Base-by-base conservation (phyloP, 1,140 invertebrate genomes). In the Ctenoplectra terminalis region DNA sequence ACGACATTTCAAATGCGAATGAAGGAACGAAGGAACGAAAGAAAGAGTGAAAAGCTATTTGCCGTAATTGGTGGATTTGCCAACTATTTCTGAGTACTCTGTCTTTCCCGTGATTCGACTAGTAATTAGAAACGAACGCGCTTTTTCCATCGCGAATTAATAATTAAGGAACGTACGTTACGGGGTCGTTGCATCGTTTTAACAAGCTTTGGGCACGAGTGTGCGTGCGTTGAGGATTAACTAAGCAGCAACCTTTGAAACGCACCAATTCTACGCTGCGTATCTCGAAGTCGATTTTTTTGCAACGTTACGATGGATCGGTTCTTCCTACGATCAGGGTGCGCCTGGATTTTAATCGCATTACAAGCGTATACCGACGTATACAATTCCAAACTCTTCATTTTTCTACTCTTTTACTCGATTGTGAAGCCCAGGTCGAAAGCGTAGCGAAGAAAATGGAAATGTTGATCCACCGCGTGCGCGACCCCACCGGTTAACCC, bases 171-270 rank as follows among this genome's bases (percentile, higher is more conserved):
- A 26, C 26, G 34, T 34, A 20, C 46, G 63, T 67, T 48, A 61
- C 43, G 31, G 34, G 50, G 31, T 58, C 52, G 29, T 52, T 60
- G 60, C 60, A 67, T 67, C 61, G 43, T 67, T 60, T 66, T 75
- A 75, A 75, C 73, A 46, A 77, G 61, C 37, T 20, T 8, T 13
- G 6, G 56, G n/a, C 56, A 58, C 61, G 60, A 20, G 61, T 64
- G 26, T 5, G 9, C 63, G 17, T 64, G 56, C 64, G 75, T 34
- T 15, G 50, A 37, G 37, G 61, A 73, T 73, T 73, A 73, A 73
- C 56, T 40, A 73, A n/a, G n/a, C n/a, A n/a, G 23, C 66, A 69
- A 11, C 46, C 26, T 31, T 69, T 48, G 20, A 15, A 67, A 48
- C 40, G 26, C 26, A n/a, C 6, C 58, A 56, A 56, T n/a, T 56